These are phyloP conservation scores for Patella pellucida DNA, from an alignment of 2,888 invertebrate genomes.

Conservation along the genomic window DNA sequence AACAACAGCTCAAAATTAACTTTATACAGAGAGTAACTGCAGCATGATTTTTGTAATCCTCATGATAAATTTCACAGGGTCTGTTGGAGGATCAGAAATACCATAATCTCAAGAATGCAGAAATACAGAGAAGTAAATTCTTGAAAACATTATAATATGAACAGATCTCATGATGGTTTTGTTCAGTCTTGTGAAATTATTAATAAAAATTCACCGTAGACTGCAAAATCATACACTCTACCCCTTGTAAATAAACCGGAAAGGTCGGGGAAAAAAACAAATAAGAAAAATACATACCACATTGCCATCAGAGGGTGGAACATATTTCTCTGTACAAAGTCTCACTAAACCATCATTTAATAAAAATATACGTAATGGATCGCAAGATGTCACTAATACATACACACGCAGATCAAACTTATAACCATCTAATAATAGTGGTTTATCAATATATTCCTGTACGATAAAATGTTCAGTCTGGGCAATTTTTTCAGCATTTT, in stretches of 20 bases:
- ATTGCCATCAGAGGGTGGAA: slow-evolving; percentile 65
- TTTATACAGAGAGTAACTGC: too few relatives aligned
- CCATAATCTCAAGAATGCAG: too few relatives aligned
- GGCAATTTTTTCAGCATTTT: slow-evolving; percentile 66
- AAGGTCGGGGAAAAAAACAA: background rate
- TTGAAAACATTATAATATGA: too few relatives aligned
- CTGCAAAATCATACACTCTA: too few relatives aligned
- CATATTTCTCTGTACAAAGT: slow-evolving; percentile 70
- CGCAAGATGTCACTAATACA: slow-evolving; percentile 70
- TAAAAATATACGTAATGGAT: slow-evolving; percentile 69
- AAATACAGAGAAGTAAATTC: too few relatives aligned
- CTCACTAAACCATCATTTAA: slow-evolving; percentile 70
- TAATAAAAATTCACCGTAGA: too few relatives aligned
- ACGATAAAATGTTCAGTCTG: slow-evolving; percentile 66
- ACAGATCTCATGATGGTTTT: too few relatives aligned
- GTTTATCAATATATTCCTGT: slow-evolving; percentile 71
- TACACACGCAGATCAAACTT: slow-evolving; percentile 71
- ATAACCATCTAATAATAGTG: slow-evolving; percentile 69
- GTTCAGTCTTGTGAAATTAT: too few relatives aligned
- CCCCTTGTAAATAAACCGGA: background rate
- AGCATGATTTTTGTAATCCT: too few relatives aligned
- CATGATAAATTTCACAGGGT: too few relatives aligned
- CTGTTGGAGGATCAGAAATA: too few relatives aligned
- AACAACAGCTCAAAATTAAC: too few relatives aligned
- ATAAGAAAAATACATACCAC: slow-evolving; percentile 54